Conservation (phyloP, 1,140 invertebrate genomes). For the Ylistrum balloti region DNA sequence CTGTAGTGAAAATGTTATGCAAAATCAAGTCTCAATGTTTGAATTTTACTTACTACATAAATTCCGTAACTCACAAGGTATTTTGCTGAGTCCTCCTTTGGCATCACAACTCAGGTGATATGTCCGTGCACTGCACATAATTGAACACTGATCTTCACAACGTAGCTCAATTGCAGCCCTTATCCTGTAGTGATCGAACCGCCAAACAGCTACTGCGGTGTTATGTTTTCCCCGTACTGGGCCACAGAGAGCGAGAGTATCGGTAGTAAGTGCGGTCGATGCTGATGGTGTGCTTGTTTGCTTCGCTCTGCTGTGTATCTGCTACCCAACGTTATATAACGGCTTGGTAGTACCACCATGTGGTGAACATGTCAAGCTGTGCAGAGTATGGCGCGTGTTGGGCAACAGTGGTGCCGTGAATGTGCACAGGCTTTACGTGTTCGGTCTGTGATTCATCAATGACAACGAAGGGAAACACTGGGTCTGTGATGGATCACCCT, state of each 20-base stretch:
- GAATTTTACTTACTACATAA: not conserved
- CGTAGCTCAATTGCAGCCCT: not conserved
- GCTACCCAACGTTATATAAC: not conserved
- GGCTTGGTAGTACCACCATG: not conserved
- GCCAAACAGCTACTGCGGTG: not conserved
- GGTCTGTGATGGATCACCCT: not conserved
- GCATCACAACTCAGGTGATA: not conserved
- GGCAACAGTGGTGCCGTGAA: not conserved
- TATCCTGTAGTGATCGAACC: conserved; percentile 21
- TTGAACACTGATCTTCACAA: not conserved
- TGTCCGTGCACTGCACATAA: not conserved
- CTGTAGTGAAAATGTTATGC: not conserved
- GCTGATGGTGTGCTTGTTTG: not conserved
- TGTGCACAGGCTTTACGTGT: not conserved
- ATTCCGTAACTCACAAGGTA: not conserved
- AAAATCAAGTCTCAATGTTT: not conserved
- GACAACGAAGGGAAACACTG: not conserved
- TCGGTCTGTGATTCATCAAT: not conserved
- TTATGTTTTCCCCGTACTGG: not conserved
- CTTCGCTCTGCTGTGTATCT: not conserved
- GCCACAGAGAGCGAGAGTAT: not conserved
- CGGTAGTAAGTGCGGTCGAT: not conserved
- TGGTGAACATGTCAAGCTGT: not conserved
- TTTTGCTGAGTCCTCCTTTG: not conserved
- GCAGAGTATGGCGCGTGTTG: not conserved